Evolutionary conservation across 2,797 vertebrate species (phyloP).

Genomic region (Momotus momota): DNA sequence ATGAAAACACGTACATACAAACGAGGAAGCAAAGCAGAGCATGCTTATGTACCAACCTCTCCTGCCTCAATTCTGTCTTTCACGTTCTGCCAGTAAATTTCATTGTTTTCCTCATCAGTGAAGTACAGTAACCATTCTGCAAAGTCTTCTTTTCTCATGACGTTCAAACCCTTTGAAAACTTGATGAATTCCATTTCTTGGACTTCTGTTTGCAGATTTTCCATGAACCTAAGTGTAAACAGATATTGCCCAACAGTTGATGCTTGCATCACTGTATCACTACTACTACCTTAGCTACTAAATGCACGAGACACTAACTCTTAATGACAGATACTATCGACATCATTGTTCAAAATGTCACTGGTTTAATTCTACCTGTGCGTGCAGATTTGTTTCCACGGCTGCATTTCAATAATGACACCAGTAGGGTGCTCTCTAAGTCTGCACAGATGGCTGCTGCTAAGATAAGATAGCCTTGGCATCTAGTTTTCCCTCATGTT

Average conservation of each 20-base stretch:
- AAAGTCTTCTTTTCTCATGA: slow-evolving; percentile 97
- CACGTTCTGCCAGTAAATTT: slow-evolving; percentile 94
- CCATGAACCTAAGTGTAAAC: slow-evolving; percentile 90
- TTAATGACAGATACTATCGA: not conserved
- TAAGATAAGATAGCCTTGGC: not conserved
- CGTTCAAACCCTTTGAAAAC: slow-evolving; percentile 94
- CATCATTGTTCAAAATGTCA: not conserved
- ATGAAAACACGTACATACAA: not conserved
- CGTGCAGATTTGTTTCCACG: not conserved
- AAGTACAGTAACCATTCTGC: slow-evolving; percentile 96
- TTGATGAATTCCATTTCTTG: slow-evolving; percentile 97
- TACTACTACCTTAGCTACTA: not conserved
- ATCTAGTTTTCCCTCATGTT: not conserved
- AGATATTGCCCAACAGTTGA: not conserved
- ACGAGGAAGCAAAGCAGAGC: not conserved
- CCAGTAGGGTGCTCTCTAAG: slow-evolving; percentile 61
- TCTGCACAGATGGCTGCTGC: not conserved
- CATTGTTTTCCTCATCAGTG: slow-evolving; percentile 93
- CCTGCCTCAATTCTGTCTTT: slow-evolving; percentile 90
- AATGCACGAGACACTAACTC: not conserved
- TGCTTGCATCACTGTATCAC: not conserved
- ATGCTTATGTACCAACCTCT: slow-evolving; percentile 81
- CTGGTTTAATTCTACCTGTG: not conserved
- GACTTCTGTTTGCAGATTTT: slow-evolving; percentile 93
- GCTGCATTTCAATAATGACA: not conserved